Base-by-base conservation (phyloP, 2,797 vertebrate species). In the Ctenopoma kingsleyae region DNA sequence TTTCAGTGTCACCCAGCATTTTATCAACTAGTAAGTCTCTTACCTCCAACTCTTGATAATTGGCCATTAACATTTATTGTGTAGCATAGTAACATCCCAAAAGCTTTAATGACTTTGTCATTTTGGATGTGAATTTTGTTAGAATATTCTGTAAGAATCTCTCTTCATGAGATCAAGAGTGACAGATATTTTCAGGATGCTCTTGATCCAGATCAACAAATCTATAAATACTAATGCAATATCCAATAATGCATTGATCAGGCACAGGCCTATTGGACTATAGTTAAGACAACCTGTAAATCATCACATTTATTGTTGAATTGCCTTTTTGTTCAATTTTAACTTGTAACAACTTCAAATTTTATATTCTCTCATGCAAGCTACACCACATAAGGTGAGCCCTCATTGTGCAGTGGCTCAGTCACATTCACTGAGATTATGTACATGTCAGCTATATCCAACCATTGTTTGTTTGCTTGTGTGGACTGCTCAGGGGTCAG, bases 341-440 rank as follows among this genome's bases (percentile, higher is more conserved):
- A n/a, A 32, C 2, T 17, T 1, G 0, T 11, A 47, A 25, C 16
- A 48, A n/a, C 54, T 19, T 35, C 6, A 59, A 43, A 41, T 50
- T 10, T 36, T 15, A 47, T 55, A 40, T 66, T 63, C 40, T 35
- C n/a, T 0, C 40, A 12, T 19, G 16, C 8, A 58, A 17, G 12
- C n/a, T 13, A 9, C 8, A 5, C 17, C 2, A 15, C 2, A 0
- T 0, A 0, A 54, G 11, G 10, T 11, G 35, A 9, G 9, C 10
- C 2, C 0, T 57, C 23, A 20, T 49, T 59, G n/a, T 35, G 23
- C 27, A 44, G 10, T 4, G 41, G 23, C 57, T 60, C 46, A 61
- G 56, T 75, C 70, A 71, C 75, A 78, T 87, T 84, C 59, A 13
- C 67, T 67, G 69, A 82, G 71, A 82, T 91, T 67, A 79, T 68